A percentile compares a stretch with the other conserved stretches of the same genome.
Conservation (phyloP, 1,140 invertebrate genomes). For the Grapholita molesta region DNA sequence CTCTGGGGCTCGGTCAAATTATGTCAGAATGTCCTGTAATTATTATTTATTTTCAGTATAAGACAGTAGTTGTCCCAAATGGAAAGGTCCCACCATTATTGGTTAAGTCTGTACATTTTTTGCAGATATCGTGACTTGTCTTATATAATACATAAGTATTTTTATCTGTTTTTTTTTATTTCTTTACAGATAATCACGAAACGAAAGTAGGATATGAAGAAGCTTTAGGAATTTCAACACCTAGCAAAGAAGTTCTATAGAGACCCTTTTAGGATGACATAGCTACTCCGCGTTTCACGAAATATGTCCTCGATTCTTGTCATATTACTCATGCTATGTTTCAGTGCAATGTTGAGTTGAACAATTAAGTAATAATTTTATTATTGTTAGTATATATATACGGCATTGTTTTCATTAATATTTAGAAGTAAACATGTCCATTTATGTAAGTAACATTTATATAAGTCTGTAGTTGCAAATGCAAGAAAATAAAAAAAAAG, state of each 20-base stretch:
- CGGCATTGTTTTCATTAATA: slow-evolving; percentile 57
- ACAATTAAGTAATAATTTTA: slow-evolving; percentile 61
- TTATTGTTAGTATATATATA: slow-evolving; percentile 53
- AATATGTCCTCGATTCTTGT: slow-evolving; percentile 34
- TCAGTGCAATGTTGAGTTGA: slow-evolving; percentile 72
- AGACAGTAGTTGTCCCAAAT: too few relatives aligned
- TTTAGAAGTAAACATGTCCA: slow-evolving; percentile 62
- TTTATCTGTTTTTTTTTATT: too few relatives aligned
- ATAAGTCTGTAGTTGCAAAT: slow-evolving; percentile 52
- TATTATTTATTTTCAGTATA: too few relatives aligned
- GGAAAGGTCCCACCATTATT: too few relatives aligned
- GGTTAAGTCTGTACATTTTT: too few relatives aligned
- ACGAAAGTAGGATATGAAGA: slow-evolving; percentile 84
- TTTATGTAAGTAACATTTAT: slow-evolving; percentile 59
- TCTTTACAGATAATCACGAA: slow-evolving; percentile 70
- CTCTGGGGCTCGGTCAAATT: too few relatives aligned
- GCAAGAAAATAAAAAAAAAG: slow-evolving; percentile 52
- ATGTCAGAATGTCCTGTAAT: too few relatives aligned
- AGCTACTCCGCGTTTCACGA: background rate
- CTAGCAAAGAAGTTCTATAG: slow-evolving; percentile 90
- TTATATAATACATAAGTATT: slow-evolving; percentile 17
- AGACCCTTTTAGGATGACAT: background rate
- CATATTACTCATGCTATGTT: slow-evolving; percentile 44
- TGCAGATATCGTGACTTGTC: too few relatives aligned
- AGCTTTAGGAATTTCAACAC: slow-evolving; percentile 93